Percentiles rank a stretch among this genome's conserved stretches.
Conservation (phyloP, 2,113 vertebrate species). For the Pygathrix nemaeus region DNA sequence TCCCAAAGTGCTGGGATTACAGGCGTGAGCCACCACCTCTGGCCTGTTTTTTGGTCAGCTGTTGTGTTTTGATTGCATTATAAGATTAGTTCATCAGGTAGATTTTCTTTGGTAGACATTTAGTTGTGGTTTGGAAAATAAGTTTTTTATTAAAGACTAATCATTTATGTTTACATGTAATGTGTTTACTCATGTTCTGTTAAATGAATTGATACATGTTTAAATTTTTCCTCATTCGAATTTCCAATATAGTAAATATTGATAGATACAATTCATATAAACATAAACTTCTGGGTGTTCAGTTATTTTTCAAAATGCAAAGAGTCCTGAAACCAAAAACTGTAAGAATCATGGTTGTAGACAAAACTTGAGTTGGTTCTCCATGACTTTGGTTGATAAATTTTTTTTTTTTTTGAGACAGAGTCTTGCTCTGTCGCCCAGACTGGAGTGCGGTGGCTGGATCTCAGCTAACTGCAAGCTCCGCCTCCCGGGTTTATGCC, state of each 20-base stretch:
- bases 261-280: neutral
- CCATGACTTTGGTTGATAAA: neutral
- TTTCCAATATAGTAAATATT: neutral
- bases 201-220: neutral
- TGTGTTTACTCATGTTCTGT: neutral
- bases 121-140: constrained; percentile 25
- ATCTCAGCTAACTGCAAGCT: too few species aligned
- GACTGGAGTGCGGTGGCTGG: neutral
- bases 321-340: neutral
- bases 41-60: neutral
- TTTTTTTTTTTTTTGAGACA: neutral
- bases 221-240: neutral
- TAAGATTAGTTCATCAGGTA: neutral
- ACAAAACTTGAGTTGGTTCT: constrained; percentile 1
- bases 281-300: neutral
- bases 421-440: neutral
- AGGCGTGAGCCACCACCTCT: too few species aligned
- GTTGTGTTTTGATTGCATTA: constrained; percentile 29
- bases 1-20: too few species aligned
- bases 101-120: neutral
- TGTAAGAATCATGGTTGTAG: neutral
- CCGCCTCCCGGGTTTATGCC: too few species aligned
- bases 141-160: neutral
- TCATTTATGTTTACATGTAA: neutral
- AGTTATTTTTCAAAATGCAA: neutral